A percentile compares a stretch with the other conserved stretches of the same genome.
These are phyloP conservation scores for Protobothrops flavoviridis DNA, from an alignment of 2,113 vertebrate genomes.

Conservation along the genomic window DNA sequence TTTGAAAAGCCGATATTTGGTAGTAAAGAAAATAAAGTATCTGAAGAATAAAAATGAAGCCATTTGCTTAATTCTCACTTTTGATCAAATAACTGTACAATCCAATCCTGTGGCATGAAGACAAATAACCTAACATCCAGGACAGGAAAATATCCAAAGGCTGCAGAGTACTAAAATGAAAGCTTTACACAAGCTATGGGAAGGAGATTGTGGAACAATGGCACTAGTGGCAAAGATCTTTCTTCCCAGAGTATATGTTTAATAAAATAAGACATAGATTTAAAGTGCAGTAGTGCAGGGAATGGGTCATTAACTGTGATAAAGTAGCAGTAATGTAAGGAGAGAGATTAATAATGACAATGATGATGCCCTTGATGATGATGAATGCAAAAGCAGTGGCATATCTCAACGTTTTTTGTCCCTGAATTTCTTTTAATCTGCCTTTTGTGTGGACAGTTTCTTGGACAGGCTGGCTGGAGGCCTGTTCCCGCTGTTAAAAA, in stretches of 20 bases:
- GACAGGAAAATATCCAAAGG: neutral
- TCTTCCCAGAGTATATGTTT: constrained; percentile 34
- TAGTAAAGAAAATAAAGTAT: neutral
- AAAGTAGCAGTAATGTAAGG: constrained; percentile 53
- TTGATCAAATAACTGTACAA: neutral
- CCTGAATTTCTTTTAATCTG: constrained; percentile 51
- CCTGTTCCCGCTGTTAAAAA: neutral
- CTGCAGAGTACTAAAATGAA: constrained; percentile 2
- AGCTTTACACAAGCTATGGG: neutral
- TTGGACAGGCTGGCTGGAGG: neutral
- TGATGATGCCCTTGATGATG: constrained; percentile 57
- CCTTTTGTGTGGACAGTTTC: constrained; percentile 30
- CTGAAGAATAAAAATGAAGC: neutral
- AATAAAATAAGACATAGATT: constrained; percentile 58
- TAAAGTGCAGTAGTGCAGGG: constrained; percentile 42
- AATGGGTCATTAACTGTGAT: constrained; percentile 62
- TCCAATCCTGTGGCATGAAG: neutral
- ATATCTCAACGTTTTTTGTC: neutral
- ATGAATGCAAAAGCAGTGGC: constrained; percentile 55
- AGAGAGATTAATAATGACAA: constrained; percentile 65
- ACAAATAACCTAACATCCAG: neutral
- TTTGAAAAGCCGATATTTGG: neutral
- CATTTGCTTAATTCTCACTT: neutral
- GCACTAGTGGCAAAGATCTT: neutral
- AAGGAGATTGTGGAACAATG: neutral